Evolutionary conservation across 1,140 invertebrate genomes (phyloP), one percentile per base, ranked within the genome.

Genomic region (Drosophila sp.): DNA sequence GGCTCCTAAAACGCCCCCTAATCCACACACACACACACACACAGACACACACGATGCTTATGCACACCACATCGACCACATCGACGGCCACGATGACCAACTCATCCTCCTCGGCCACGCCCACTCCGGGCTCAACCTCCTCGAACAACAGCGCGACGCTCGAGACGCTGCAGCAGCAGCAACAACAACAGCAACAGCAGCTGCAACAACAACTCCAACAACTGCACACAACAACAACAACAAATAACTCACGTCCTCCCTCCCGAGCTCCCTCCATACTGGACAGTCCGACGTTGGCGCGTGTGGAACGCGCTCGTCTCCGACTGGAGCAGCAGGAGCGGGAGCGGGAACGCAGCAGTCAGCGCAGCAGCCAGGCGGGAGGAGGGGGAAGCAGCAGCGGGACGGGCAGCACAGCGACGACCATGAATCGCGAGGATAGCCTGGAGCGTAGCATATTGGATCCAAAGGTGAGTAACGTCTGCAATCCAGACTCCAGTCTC

Each of bases 261-360:
- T 91, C 90, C 7, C 78, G 90, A 8, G 82, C 91, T 0, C 92
- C 93, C 45, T 93, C 93, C 32, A 93, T 94, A 43, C 80, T 94
- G 65, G 93, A 94, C 87, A 94, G 93, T 45, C 93, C 93, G 21
- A 94, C 93, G 56, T 81, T 94, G 73, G 93, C 93, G 43, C 91
- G 93, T 56, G 93, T 94, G 46, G 93, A 94, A 82, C 91, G 93
- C 65, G 93, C 93, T 11, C 90, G 93, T 48, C 78, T 93, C 32
- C 86, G 93, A 18, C 91, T 93, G 56, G 93, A 93, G 61, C 89
- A 90, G 65, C 72, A 82, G 70, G 82, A 91, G 7, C 69, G 87
- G 4, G 80, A 84, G 14, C 67, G 80, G 0, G 83, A 89, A 34
- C 79, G 83, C 38, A 72, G 59, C 36, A 67, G 71, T 6, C 77